These are phyloP conservation scores for Eudasyphora cyanicolor DNA, from an alignment of 2,888 invertebrate genomes.

Conservation along the genomic window DNA sequence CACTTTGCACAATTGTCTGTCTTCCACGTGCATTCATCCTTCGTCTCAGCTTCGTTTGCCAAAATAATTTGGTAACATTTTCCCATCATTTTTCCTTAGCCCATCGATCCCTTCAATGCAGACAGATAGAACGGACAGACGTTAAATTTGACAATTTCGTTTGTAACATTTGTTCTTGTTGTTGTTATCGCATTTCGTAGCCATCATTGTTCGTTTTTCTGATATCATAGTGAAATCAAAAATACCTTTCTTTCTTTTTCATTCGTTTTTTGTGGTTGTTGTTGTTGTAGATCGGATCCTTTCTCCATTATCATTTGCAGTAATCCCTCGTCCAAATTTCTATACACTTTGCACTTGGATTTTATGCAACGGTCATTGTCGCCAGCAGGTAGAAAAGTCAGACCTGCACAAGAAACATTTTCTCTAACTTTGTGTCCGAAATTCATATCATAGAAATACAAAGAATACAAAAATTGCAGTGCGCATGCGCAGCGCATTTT, in stretches of 20 bases:
- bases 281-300: not conserved
- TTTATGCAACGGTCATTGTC: conserved; percentile 62
- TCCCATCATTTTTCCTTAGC: conserved; percentile 11
- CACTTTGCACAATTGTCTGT: conserved; percentile 11
- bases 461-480: not conserved
- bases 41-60: not conserved
- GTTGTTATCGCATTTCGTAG: not conserved
- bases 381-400: conserved; percentile 51
- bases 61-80: conserved; percentile 12
- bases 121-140: not conserved
- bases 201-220: not conserved
- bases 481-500: conserved; percentile 17
- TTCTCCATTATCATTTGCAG: conserved; percentile 11
- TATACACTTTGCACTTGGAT: not conserved
- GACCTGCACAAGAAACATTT: conserved; percentile 25
- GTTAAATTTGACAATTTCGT: not conserved
- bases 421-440: not conserved
- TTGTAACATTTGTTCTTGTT: conserved; percentile 1
- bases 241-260: not conserved
- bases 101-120: not conserved
- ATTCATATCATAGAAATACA: not conserved
- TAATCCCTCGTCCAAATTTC: conserved; percentile 13
- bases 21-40: not conserved
- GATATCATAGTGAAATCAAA: conserved; percentile 19
- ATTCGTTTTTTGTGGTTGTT: not conserved